Evolutionary conservation across 2,888 invertebrate species (phyloP).

Genomic region (Morpho achilles): DNA sequence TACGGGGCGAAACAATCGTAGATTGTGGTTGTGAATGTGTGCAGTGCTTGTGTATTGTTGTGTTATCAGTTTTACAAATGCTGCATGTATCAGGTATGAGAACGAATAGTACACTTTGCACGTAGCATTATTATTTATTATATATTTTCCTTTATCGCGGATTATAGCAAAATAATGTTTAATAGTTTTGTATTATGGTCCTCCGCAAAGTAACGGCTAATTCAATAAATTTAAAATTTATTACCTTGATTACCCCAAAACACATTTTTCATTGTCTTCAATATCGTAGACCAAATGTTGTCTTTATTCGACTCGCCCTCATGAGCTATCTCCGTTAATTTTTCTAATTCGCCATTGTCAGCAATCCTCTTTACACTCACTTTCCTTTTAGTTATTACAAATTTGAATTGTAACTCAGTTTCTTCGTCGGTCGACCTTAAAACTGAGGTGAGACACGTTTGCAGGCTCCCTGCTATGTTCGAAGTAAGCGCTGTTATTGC

Average conservation of each 20-base stretch:
- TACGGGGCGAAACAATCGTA: too few relatives aligned
- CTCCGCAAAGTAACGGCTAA: too few relatives aligned
- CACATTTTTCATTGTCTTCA: conserved; percentile 64
- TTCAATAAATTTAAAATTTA: too few relatives aligned
- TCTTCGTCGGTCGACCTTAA: conserved; percentile 59
- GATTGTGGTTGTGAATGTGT: too few relatives aligned
- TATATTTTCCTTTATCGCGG: too few relatives aligned
- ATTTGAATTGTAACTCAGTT: conserved; percentile 72
- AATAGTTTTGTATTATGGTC: too few relatives aligned
- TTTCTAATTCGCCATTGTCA: conserved; percentile 41
- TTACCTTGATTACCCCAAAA: conserved; percentile 57
- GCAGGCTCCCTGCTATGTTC: conserved; percentile 62
- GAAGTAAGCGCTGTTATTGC: conserved; percentile 59
- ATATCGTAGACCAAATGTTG: conserved; percentile 68
- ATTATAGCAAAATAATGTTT: too few relatives aligned
- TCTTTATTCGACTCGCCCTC: conserved; percentile 49
- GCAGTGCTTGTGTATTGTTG: too few relatives aligned
- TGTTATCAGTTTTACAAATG: too few relatives aligned
- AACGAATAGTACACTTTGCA: too few relatives aligned
- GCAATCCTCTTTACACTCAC: conserved; percentile 55
- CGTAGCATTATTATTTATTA: too few relatives aligned
- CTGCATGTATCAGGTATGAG: too few relatives aligned
- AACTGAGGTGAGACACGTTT: conserved; percentile 58
- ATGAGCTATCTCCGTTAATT: conserved; percentile 38
- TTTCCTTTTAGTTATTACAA: conserved; percentile 65